Evolutionary conservation across 2,888 invertebrate species (phyloP).

Genomic region (Antheraea assamensis): DNA sequence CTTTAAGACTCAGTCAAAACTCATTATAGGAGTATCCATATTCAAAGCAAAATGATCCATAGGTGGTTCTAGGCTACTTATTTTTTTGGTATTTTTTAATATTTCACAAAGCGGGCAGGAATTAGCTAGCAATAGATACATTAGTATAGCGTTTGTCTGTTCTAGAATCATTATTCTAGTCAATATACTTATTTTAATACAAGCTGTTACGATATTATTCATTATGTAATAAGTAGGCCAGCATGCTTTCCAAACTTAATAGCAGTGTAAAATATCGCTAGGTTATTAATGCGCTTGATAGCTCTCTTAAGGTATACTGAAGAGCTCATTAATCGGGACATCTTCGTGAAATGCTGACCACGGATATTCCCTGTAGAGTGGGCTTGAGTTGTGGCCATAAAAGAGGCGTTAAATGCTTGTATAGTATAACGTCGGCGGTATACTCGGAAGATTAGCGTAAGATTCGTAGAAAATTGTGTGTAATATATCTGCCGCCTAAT

Average conservation of each 20-base stretch:
- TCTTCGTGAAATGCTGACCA: constrained; percentile 70
- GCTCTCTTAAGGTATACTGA: constrained; percentile 61
- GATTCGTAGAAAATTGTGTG: background rate
- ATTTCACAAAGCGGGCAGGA: too few species aligned
- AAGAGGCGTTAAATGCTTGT: constrained; percentile 42
- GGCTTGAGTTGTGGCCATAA: constrained; percentile 53
- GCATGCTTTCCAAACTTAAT: constrained; percentile 24
- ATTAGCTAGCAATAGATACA: too few species aligned
- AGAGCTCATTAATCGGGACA: constrained; percentile 70
- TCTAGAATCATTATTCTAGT: too few species aligned
- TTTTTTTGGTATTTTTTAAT: too few species aligned
- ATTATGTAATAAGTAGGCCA: constrained; percentile 7
- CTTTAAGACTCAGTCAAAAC: too few species aligned
- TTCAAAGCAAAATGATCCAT: too few species aligned
- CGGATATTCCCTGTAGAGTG: constrained; percentile 40
- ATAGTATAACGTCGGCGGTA: constrained; percentile 40
- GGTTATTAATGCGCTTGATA: constrained; percentile 55
- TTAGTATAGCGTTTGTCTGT: too few species aligned
- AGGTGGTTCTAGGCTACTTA: too few species aligned
- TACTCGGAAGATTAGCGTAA: constrained; percentile 31
- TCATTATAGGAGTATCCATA: too few species aligned
- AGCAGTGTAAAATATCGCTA: constrained; percentile 35
- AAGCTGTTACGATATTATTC: too few species aligned
- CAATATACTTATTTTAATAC: too few species aligned
- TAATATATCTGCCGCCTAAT: background rate